These are phyloP conservation scores for Spatulosminthurus flaviceps DNA, from an alignment of 2,888 invertebrate genomes.

Conservation along the genomic window DNA sequence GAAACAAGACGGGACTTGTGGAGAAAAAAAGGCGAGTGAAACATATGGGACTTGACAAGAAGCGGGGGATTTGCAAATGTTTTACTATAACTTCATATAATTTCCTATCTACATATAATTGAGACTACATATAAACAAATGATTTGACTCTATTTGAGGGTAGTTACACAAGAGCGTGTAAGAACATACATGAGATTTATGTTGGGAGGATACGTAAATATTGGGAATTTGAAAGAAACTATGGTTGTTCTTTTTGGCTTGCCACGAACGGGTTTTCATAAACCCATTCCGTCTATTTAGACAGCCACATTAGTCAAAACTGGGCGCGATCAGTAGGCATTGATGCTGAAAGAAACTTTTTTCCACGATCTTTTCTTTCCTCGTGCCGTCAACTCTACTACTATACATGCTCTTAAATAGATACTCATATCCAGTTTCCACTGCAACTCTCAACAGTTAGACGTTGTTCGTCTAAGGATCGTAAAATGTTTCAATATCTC, in stretches of 20 bases:
- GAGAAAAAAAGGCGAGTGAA: neutral
- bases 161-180: neutral
- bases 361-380: neutral
- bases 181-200: neutral
- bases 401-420: neutral
- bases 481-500: neutral
- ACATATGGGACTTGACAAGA: neutral
- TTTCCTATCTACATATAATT: neutral
- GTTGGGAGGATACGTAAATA: slow-evolving; percentile 7
- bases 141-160: neutral
- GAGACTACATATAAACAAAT: slow-evolving; percentile 1
- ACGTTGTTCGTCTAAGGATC: neutral
- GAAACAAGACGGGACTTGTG: too few relatives aligned
- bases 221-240: neutral
- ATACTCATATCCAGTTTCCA: slow-evolving; percentile 37
- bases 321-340: neutral
- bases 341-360: slow-evolving; percentile 11
- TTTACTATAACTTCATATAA: neutral
- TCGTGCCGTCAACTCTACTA: neutral
- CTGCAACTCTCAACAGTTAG: slow-evolving; percentile 9
- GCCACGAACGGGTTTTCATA: slow-evolving; percentile 26
- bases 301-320: slow-evolving; percentile 34
- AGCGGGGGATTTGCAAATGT: neutral
- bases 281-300: slow-evolving; percentile 30
- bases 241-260: slow-evolving; percentile 38